Evolutionary conservation across 2,113 vertebrate species (phyloP), one percentile per base, ranked within the genome.

Genomic region (Poeciliopsis retropinna): DNA sequence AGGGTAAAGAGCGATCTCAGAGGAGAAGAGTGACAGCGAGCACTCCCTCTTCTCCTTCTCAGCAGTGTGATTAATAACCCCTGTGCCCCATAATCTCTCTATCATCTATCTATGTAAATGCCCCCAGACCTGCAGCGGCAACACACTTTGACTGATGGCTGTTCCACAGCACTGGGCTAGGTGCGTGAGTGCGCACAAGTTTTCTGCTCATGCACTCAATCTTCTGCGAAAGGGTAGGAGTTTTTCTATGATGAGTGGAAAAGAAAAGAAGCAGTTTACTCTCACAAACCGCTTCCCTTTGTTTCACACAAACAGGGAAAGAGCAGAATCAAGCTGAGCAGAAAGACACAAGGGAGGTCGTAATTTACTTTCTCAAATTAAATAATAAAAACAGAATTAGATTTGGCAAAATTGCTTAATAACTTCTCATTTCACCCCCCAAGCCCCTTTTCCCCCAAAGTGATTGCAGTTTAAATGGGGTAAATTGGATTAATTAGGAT

Each of bases 71-170:
- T 92, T 92, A 92, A 94, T 92, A 91, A 92, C 92, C 92, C 72
- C 75, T 13, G 87, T 83, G 92, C 85, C 92, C 92, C 89, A 75
- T 93, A 93, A 94, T 94, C 93, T 91, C 90, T 91, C 92, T 88
- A 92, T 93, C 93, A 94, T 94, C 92, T 89, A 92, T 94, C 92
- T 92, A 94, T 93, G 92, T 92, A 93, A 94, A 93, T 93, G 88
- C 91, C 84, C 91, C 88, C 73, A 63, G 86, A 93, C 91, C 90
- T 83, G 80, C 85, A 81, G 85, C 79, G 78, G 83, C 89, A 88
- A 83, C 87, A 84, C 87, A 75, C 80, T 90, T 90, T 94, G 93
- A 93, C 91, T 89, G 93, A 94, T 94, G 90, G 91, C 91, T 88
- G 90, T 85, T 92, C 89, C 78, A 78, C 88, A 57, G 86, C 83